Evolutionary conservation across 2,797 vertebrate genomes (phyloP).

Genomic region (Alfaro cultratus): DNA sequence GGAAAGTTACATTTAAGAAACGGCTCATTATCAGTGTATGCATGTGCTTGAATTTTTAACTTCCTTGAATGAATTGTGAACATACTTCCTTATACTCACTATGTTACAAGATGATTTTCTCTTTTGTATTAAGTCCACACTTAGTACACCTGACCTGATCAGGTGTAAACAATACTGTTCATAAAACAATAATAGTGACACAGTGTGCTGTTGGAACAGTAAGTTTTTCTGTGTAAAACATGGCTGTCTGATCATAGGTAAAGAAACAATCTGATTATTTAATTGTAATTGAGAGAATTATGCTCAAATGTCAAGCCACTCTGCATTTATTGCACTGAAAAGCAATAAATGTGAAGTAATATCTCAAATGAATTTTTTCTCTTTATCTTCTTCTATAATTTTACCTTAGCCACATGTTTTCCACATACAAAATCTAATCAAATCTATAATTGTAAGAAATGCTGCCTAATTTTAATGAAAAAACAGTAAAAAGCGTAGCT

Average conservation of each 20-base stretch:
- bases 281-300: neutral
- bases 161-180: neutral
- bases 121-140: neutral
- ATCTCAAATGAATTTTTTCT: neutral
- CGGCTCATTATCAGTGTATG: neutral
- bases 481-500: neutral
- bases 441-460: neutral
- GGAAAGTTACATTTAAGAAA: neutral
- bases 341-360: neutral
- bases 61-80: constrained; percentile 59
- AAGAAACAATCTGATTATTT: neutral
- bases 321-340: neutral
- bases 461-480: neutral
- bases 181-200: neutral
- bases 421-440: neutral
- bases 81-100: constrained; percentile 39
- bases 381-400: neutral
- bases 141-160: neutral
- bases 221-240: neutral
- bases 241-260: neutral
- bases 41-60: constrained; percentile 32
- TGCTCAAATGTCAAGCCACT: neutral
- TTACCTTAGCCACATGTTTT: neutral
- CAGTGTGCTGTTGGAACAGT: neutral
- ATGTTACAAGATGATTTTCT: neutral